phyloP scores from a whole-genome alignment of 1,140 invertebrate species.

The Atta colombica region DNA sequence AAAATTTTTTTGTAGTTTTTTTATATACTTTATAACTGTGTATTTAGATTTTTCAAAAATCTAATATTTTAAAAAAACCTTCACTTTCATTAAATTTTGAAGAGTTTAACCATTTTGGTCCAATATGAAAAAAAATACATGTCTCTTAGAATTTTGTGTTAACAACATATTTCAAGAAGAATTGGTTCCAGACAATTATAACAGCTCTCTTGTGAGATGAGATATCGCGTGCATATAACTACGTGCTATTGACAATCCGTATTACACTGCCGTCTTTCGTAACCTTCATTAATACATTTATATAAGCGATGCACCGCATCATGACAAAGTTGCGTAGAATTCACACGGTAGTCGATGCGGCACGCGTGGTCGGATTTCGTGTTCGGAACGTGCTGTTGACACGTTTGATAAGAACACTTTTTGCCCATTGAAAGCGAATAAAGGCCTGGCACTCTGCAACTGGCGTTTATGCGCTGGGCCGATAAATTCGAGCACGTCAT shows the following conservation, averaged over 20 bases:
- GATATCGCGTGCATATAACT: neutral
- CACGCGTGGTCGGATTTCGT: constrained; percentile 13
- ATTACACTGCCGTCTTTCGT: neutral
- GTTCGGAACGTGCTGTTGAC: constrained; percentile 37
- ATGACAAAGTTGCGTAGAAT: neutral
- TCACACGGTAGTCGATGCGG: neutral
- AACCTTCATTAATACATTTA: neutral
- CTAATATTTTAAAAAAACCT: too few relatives aligned
- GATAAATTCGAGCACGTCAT: constrained; percentile 51
- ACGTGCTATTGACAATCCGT: neutral
- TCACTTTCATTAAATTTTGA: too few relatives aligned
- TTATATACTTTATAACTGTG: too few relatives aligned
- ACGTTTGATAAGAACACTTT: constrained; percentile 51
- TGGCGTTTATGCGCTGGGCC: constrained; percentile 30
- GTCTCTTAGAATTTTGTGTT: too few relatives aligned
- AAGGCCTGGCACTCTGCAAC: constrained; percentile 21
- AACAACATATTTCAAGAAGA: too few relatives aligned
- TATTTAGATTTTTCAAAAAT: too few relatives aligned
- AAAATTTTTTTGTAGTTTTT: too few relatives aligned
- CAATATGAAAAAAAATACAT: too few relatives aligned
- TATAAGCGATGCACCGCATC: neutral
- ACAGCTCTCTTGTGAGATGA: neutral
- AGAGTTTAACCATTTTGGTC: too few relatives aligned
- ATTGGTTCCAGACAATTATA: too few relatives aligned
- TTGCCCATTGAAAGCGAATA: constrained; percentile 39